phyloP scores from a whole-genome alignment of 2,113 vertebrate species.

The Alethe castanea region DNA sequence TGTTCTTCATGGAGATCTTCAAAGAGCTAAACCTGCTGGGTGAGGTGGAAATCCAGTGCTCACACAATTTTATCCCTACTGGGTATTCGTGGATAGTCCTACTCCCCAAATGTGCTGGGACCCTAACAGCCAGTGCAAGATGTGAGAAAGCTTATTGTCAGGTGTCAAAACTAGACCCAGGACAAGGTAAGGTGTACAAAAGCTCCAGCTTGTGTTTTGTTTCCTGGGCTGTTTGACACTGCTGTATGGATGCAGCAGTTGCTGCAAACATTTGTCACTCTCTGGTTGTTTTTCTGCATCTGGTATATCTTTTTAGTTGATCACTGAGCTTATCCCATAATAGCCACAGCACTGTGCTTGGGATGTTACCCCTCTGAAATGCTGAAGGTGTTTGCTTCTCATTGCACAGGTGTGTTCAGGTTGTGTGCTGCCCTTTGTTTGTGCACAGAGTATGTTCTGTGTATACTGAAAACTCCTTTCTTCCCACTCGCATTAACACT shows the following conservation, averaged over 20 bases:
- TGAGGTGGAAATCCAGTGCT: neutral
- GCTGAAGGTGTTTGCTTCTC: neutral
- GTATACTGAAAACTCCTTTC: neutral
- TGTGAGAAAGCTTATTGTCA: neutral
- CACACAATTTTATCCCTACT: neutral
- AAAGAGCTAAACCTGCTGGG: neutral
- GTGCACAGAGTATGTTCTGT: neutral
- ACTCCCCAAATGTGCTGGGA: neutral
- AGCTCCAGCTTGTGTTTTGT: neutral
- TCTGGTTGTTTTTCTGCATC: neutral
- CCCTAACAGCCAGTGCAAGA: neutral
- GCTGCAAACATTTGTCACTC: neutral
- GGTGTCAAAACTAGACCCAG: neutral
- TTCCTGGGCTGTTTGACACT: neutral
- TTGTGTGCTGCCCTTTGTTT: neutral
- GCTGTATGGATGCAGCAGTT: neutral
- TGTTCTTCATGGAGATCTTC: neutral
- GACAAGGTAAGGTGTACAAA: neutral
- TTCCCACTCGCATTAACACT: neutral
- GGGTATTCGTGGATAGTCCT: neutral
- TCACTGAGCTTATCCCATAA: accelerated
- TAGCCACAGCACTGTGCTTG: neutral
- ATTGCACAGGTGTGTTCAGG: neutral
- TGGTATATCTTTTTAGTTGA: neutral
- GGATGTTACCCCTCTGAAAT: neutral